A percentile compares a stretch with the other conserved stretches of the same genome.
These are phyloP conservation scores for Clinocottus analis DNA, from an alignment of 2,113 vertebrate genomes.

Conservation along the genomic window DNA sequence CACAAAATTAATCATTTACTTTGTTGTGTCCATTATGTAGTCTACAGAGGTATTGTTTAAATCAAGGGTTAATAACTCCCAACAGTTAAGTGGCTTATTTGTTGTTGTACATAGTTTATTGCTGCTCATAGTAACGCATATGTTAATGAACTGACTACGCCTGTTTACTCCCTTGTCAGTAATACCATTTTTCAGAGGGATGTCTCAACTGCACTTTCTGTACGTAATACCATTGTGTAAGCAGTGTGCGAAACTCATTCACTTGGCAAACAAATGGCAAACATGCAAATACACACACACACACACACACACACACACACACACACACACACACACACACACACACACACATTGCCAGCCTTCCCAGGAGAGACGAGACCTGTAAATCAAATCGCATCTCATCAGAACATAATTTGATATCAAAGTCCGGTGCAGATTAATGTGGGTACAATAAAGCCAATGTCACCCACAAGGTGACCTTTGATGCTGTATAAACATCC, in stretches of 20 bases:
- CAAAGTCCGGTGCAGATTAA: not conserved
- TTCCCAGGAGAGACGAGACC: not conserved
- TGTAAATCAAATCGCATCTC: slow-evolving; percentile 11
- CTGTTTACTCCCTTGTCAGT: not conserved
- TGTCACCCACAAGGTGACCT: not conserved
- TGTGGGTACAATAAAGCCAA: slow-evolving; percentile 18
- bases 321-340: not conserved
- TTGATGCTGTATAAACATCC: slow-evolving; percentile 11
- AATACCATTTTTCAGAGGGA: not conserved
- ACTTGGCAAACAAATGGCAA: slow-evolving; percentile 15
- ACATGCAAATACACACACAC: not conserved
- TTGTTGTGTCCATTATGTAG: not conserved
- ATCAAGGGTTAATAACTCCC: not conserved
- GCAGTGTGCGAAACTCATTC: slow-evolving; percentile 21
- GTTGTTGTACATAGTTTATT: not conserved
- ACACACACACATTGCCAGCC: not conserved
- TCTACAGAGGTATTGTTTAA: not conserved
- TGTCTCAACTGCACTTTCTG: not conserved
- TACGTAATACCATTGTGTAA: slow-evolving; percentile 56
- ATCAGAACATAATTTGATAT: not conserved
- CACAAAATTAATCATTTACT: not conserved
- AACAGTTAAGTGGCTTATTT: not conserved
- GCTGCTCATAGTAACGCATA: too few species aligned
- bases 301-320: too few species aligned
- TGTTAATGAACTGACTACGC: not conserved